A percentile compares a stretch with the other conserved stretches of the same genome.
These are phyloP conservation scores for Spea hammondii DNA, from an alignment of 2,797 vertebrate genomes.

Conservation along the genomic window DNA sequence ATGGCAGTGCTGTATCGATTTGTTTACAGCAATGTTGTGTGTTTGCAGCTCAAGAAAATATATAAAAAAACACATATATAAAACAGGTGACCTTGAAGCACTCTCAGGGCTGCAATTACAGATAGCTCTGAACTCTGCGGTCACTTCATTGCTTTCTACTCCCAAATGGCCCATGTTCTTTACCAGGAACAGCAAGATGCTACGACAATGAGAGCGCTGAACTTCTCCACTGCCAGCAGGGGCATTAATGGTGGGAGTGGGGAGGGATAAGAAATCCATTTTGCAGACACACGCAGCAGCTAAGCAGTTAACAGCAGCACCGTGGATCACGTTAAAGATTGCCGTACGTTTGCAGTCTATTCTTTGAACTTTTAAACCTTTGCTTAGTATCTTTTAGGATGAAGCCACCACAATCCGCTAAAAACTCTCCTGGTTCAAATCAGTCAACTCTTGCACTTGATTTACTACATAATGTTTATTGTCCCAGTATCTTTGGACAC, in stretches of 20 bases:
- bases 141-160: constrained; percentile 42
- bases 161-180: constrained; percentile 47
- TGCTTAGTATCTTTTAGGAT: too few relatives aligned
- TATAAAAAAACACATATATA: neutral
- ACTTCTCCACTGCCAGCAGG: constrained; percentile 6
- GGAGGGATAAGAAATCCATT: too few relatives aligned
- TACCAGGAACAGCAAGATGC: constrained; percentile 22
- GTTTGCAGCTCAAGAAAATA: neutral
- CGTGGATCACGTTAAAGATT: too few relatives aligned
- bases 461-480: too few relatives aligned
- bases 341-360: too few relatives aligned
- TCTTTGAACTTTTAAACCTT: too few relatives aligned
- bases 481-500: too few relatives aligned
- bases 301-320: too few relatives aligned
- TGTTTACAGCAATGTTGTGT: constrained; percentile 33
- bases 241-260: neutral
- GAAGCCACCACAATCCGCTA: too few relatives aligned
- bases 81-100: constrained; percentile 42
- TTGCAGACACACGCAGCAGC: too few relatives aligned
- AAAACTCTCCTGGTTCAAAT: too few relatives aligned
- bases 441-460: too few relatives aligned
- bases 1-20: constrained; percentile 25
- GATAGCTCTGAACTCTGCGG: constrained; percentile 25
- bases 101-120: constrained; percentile 37
- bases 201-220: constrained; percentile 22